Evolutionary conservation across 2,113 vertebrate genomes (phyloP), one percentile per base, ranked within the genome.

Genomic region (Tetrao urogallus): DNA sequence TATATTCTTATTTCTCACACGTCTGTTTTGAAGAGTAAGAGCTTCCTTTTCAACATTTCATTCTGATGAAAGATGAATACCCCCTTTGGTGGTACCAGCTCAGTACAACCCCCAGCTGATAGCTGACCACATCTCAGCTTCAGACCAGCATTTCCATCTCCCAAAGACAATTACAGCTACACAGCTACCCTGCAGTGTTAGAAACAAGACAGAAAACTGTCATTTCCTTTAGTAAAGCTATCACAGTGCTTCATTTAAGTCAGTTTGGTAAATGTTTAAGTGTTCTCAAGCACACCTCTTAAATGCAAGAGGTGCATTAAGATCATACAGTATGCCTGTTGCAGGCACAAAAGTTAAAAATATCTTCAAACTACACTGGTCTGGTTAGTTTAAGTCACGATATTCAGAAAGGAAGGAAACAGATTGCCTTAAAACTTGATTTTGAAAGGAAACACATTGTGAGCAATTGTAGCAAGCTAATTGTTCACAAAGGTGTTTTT

Each of bases 381-480:
- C 61, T 48, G 74, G 36, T 78, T 97, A 86, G 86, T 83, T 52
- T 60, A 87, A 70, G 56, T 75, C 91, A 88, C 80, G 50, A 73
- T 76, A 82, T 63, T 76, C 84, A 96, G 79, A 71, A 77, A 93
- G 91, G 78, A 94, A 93, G 81, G 90, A 93, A 95, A 56, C 13
- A 27, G 36, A n/a, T 12, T 80, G 84, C 38, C 64, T 73, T 60
- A 81, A 71, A 91, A 72, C 38, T 47, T 86, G 56, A 48, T 81
- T 93, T 89, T 74, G 57, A 94, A 77, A 92, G 96, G 94, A 97
- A 96, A 90, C 94, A 95, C 91, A 94, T 80, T 93, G 87, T 83
- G 77, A 88, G 71, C 40, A 57, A 92, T 91, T 76, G 28, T 52
- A 54, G 50, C 4, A 1, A 80, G 42, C 47, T 67, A 30, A 80